phyloP scores from a whole-genome alignment of 2,797 vertebrate genomes.

The Euphonia xanthogaster region DNA sequence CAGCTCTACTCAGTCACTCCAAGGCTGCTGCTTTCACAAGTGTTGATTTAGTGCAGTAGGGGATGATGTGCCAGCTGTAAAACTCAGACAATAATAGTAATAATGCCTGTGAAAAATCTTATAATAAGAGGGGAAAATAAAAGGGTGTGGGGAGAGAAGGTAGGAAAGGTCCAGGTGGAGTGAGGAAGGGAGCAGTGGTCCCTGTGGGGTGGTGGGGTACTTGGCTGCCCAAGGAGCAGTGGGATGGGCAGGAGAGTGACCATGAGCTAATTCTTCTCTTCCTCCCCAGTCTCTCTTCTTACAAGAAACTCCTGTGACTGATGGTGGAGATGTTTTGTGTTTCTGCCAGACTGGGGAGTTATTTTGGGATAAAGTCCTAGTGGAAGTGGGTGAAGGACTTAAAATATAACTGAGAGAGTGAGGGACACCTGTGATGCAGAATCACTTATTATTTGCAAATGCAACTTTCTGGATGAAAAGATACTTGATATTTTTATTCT shows the following conservation, averaged over 20 bases:
- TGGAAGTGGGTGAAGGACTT: not conserved
- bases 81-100: conserved; percentile 55
- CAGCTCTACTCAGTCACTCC: conserved; percentile 60
- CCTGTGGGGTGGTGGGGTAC: not conserved
- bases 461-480: not conserved
- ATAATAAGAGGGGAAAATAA: not conserved
- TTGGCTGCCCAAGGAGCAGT: rapidly evolving
- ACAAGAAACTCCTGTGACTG: not conserved
- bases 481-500: not conserved
- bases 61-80: conserved; percentile 70
- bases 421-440: not conserved
- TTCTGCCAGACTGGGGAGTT: not conserved
- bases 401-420: not conserved
- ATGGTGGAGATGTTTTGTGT: not conserved
- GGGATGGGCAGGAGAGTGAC: rapidly evolving
- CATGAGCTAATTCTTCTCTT: not conserved
- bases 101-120: not conserved
- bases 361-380: not conserved
- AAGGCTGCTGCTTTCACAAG: conserved; percentile 73
- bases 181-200: not conserved
- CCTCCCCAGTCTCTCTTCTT: not conserved
- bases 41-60: conserved; percentile 77
- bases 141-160: not conserved
- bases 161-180: not conserved
- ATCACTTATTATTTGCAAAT: not conserved